Percentiles rank a stretch among this genome's conserved stretches.
These are phyloP conservation scores for Acomys russatus DNA, from an alignment of 2,797 vertebrate genomes.

Conservation along the genomic window DNA sequence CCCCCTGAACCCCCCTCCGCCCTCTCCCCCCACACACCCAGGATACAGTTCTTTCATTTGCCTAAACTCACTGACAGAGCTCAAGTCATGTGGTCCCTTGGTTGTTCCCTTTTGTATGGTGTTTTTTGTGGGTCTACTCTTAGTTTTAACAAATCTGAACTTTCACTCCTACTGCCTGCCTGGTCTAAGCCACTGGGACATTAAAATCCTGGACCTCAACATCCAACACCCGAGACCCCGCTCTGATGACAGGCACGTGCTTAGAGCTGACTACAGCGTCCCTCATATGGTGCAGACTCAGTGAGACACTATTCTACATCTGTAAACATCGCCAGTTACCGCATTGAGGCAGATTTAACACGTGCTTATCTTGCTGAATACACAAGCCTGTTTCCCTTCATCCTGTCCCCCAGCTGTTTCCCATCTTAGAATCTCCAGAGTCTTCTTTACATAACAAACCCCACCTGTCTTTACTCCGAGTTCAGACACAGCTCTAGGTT, in stretches of 20 bases:
- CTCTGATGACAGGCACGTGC: not conserved
- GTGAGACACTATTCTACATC: not conserved
- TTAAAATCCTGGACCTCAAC: not conserved
- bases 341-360: not conserved
- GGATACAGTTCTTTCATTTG: not conserved
- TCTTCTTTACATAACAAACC: not conserved
- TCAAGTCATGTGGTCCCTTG: not conserved
- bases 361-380: too few relatives aligned
- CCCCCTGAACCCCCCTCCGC: too few relatives aligned
- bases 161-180: not conserved
- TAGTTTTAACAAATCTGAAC: conserved; percentile 10
- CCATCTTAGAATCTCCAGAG: not conserved
- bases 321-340: not conserved
- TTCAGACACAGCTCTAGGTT: not conserved
- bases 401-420: not conserved
- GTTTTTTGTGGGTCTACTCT: not conserved
- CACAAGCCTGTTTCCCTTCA: not conserved
- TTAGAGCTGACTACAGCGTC: not conserved
- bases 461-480: not conserved
- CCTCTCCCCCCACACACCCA: too few relatives aligned
- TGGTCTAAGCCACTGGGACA: not conserved
- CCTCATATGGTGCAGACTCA: not conserved
- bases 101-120: not conserved
- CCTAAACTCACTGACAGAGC: not conserved
- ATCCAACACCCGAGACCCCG: not conserved